Conservation (phyloP, 2,888 invertebrate genomes). For the Tetranychus piercei region DNA sequence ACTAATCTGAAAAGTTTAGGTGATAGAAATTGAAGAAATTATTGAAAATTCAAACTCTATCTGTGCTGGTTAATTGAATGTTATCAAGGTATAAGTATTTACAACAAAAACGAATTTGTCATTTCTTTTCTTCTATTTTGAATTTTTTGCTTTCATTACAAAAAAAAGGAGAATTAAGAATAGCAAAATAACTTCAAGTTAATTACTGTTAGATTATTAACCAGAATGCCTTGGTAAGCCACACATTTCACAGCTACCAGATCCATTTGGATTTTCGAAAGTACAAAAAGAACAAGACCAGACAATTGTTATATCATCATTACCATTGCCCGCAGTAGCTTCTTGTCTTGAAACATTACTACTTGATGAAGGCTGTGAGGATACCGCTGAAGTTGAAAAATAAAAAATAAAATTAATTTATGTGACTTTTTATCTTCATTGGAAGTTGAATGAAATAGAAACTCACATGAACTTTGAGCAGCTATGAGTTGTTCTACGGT, state of each 20-base stretch:
- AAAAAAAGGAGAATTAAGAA: neutral
- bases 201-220: neutral
- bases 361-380: constrained; percentile 1
- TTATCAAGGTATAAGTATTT: too few species aligned
- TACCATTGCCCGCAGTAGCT: constrained; percentile 17
- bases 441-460: neutral
- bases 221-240: constrained; percentile 44
- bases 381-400: neutral
- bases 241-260: constrained; percentile 74
- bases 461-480: constrained; percentile 10
- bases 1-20: too few species aligned
- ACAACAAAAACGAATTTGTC: too few species aligned
- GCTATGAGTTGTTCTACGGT: constrained; percentile 45
- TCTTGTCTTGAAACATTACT: constrained; percentile 22
- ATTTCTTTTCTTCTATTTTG: neutral
- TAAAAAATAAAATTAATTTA: neutral
- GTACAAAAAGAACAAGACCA: constrained; percentile 93
- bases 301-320: constrained; percentile 35
- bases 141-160: neutral
- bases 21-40: too few species aligned
- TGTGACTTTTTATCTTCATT: neutral
- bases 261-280: constrained; percentile 60
- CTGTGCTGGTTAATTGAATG: too few species aligned
- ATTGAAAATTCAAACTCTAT: too few species aligned
- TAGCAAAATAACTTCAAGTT: neutral